phyloP scores from a whole-genome alignment of 37 sponge, comb jelly and placozoan species.

The Cladorhizidae sp. region DNA sequence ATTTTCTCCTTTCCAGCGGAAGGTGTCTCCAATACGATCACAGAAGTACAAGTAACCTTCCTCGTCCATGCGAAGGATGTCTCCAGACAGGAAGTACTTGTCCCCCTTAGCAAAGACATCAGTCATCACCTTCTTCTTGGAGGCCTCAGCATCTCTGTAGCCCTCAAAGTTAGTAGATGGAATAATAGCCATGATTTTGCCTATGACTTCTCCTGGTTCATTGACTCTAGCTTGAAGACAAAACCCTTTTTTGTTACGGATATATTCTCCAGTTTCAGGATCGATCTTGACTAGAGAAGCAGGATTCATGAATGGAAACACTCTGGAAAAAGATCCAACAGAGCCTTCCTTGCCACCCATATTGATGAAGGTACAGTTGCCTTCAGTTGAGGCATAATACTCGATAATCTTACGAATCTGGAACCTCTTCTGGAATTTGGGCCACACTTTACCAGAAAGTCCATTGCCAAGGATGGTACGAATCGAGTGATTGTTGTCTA shows the following conservation, averaged over 20 bases:
- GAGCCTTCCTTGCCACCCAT: conserved; percentile 45
- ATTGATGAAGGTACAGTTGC: conserved; percentile 54
- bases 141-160: conserved; percentile 56
- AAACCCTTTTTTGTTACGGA: conserved; percentile 64
- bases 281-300: conserved; percentile 49
- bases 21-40: conserved; percentile 94
- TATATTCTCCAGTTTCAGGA: conserved; percentile 53
- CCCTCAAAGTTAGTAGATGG: conserved; percentile 35
- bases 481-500: conserved; percentile 75
- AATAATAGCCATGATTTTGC: conserved; percentile 11
- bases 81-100: conserved; percentile 71
- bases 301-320: conserved; percentile 33
- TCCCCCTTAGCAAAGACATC: conserved; percentile 74
- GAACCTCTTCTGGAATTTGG: conserved; percentile 74
- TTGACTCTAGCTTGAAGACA: conserved; percentile 47
- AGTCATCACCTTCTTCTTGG: conserved; percentile 32
- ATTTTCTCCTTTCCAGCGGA: conserved; percentile 96
- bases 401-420: conserved; percentile 69
- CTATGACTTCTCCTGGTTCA: conserved; percentile 76
- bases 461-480: conserved; percentile 77
- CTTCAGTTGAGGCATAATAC: conserved; percentile 93
- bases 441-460: conserved; percentile 73
- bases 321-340: conserved; percentile 36
- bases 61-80: conserved; percentile 76
- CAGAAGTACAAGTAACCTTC: conserved; percentile 79